Base-by-base conservation (phyloP, 2,797 vertebrate species). In the Okamejei kenojei region DNA sequence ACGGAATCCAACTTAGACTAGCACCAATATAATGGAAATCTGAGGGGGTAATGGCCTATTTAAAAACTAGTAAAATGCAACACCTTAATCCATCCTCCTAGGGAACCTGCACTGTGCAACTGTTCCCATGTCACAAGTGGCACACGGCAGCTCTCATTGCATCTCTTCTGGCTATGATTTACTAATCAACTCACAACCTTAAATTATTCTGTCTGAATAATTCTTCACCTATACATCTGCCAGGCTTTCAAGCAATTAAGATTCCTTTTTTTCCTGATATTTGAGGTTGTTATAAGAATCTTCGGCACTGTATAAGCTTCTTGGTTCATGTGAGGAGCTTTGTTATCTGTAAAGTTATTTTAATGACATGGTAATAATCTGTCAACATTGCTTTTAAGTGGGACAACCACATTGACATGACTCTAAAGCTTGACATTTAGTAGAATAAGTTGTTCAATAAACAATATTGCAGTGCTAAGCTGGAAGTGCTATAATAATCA, bases 31-130 rank as follows among this genome's bases (percentile, higher is more conserved):
- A 68, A 88, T 32, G 17, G 11, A 86, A 68, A 15, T 15, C 32
- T 32, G 80, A 86, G 63, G 15, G 21, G 63, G 19, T 68, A 88
- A 88, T 88, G n/a, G n/a, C 32, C 61, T 65, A 19, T 19, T 32
- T 88, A 77, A 88, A 88, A 86, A 54, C 61, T 88, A 88, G 21
- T 68, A 88, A 88, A 88, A 68, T 7, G n/a, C n/a, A 88, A 32
- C n/a, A 68, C 26, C n/a, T 86, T 26, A 63, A 86, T 84, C 82
- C 5, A 63, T 26, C n/a, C 17, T 88, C 29, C 61, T 88, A 35
- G 15, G 82, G 17, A 63, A 88, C 65, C 84, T 86, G 29, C 82
- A 63, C 15, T 17, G 61, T 84, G 82, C 15, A 86, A 78, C 77
- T 78, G 61, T 32, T 35, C n/a, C 17, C 63, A 88, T 35, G 17